Evolutionary conservation across 2,888 invertebrate genomes (phyloP), one percentile per base, ranked within the genome.

Genomic region (Pomacea canaliculata): DNA sequence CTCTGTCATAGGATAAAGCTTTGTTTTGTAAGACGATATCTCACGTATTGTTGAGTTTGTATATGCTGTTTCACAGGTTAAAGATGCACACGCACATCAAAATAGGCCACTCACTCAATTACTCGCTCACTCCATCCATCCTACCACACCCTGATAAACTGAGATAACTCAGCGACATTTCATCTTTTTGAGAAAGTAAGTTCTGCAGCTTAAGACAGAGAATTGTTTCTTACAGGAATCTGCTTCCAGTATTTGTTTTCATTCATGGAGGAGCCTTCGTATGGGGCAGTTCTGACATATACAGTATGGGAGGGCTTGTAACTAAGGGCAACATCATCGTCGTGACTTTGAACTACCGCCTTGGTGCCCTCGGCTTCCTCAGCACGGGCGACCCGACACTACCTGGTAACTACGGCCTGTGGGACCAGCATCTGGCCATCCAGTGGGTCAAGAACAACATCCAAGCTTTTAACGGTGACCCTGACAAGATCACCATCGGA

Each of bases 291-390:
- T 56, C 70, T 23, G 1, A n/a, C 7, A 4, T 16, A 3, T 8
- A 23, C 27, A 59, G 12, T 27, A 1, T 19, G 1, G 59, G 51
- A 2, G 16, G 7, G 1, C 70, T 70, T 16, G 70, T 70, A 13
- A 60, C 70, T 0, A 8, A 59, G 5, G 60, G 37, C 13, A 37
- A 59, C 37, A 59, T 70, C 16, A 70, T 70, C 37, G 51, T 70
- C 13, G 70, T 70, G 59, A 70, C 70, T 5, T 16, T 69, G 18
- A 27, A 69, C 46, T 70, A 70, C 59, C 70, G 70, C 19, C 60
- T 70, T n/a, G 70, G 70, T 37, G 23, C 37, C 56, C n/a, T 70
- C 16, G 70, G 70, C 19, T 70, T 70, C 59, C 70, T 70, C 59
- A 60, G 59, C 49, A 59, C 68, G 23, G 70, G 70, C 16, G 59